These are phyloP conservation scores for Crenuchus spilurus DNA, from an alignment of 2,797 vertebrate genomes.

Conservation along the genomic window DNA sequence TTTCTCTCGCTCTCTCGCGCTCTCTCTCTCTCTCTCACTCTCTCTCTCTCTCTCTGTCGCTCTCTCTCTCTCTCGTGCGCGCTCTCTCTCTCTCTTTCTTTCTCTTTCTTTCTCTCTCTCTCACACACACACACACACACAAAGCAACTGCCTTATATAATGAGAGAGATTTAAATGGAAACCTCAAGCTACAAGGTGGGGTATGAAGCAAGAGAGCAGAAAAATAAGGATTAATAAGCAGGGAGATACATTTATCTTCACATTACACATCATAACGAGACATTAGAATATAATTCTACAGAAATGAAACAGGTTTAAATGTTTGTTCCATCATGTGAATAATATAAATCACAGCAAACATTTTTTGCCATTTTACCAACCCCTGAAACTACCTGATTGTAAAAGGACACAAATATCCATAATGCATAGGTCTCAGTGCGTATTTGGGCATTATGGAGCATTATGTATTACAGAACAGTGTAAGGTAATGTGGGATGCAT, in stretches of 20 bases:
- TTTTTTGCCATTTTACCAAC: not conserved
- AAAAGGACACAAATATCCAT: not conserved
- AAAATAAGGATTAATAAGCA: not conserved
- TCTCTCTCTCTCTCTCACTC: not conserved
- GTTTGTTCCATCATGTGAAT: not conserved
- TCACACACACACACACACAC: not conserved
- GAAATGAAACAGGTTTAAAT: not conserved
- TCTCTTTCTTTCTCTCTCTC: not conserved
- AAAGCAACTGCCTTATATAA: not conserved
- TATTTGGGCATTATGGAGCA: not conserved
- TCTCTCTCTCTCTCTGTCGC: not conserved
- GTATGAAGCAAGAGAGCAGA: too few species aligned
- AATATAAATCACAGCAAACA: not conserved
- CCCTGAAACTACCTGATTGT: not conserved
- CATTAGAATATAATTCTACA: not conserved
- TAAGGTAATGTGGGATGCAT: not conserved
- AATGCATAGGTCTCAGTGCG: not conserved
- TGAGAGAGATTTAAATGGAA: slow-evolving; percentile 26
- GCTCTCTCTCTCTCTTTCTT: not conserved
- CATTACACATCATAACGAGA: not conserved
- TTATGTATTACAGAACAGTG: not conserved
- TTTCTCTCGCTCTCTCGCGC: not conserved
- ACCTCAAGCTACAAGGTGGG: slow-evolving; percentile 11
- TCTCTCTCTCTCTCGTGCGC: not conserved
- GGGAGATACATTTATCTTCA: not conserved